Evolutionary conservation across 2,888 invertebrate species (phyloP).

Genomic region (Pheosia gnoma): DNA sequence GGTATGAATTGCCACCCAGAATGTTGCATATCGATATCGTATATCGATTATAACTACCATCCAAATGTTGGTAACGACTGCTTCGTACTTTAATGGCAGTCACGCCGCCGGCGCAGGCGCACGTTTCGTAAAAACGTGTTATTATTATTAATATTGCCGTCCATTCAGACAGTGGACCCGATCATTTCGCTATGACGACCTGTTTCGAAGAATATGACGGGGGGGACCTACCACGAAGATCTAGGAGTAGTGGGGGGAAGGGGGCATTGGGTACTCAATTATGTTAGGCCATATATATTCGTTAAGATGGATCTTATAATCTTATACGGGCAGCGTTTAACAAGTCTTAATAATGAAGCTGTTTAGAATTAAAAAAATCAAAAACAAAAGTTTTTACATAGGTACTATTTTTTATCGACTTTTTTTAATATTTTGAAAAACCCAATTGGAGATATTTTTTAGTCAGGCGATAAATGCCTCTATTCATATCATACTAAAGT

Average conservation of each 20-base stretch:
- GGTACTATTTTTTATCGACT: neutral
- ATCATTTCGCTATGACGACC: constrained; percentile 40
- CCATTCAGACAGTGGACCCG: constrained; percentile 56
- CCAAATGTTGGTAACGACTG: constrained; percentile 57
- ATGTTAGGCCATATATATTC: neutral
- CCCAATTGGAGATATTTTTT: neutral
- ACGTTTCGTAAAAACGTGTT: constrained; percentile 72
- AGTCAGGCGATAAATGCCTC: constrained; percentile 64
- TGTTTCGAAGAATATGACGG: constrained; percentile 47
- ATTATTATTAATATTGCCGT: constrained; percentile 80
- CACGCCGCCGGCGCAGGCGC: constrained; percentile 74
- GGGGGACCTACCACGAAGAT: constrained; percentile 46
- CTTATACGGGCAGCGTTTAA: too few species aligned
- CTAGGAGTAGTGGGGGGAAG: constrained; percentile 1
- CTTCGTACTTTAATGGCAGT: constrained; percentile 51
- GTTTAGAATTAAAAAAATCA: too few species aligned
- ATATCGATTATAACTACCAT: constrained; percentile 7
- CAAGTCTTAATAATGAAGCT: too few species aligned
- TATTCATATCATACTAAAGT: constrained; percentile 75
- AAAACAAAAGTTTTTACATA: neutral
- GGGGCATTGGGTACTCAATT: neutral
- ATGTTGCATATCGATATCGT: too few species aligned
- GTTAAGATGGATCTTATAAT: too few species aligned
- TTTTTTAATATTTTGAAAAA: neutral
- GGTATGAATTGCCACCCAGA: too few species aligned